A percentile compares a stretch with the other conserved stretches of the same genome.
phyloP scores from a whole-genome alignment of 2,797 vertebrate species.

The Chrysocyon brachyurus region DNA sequence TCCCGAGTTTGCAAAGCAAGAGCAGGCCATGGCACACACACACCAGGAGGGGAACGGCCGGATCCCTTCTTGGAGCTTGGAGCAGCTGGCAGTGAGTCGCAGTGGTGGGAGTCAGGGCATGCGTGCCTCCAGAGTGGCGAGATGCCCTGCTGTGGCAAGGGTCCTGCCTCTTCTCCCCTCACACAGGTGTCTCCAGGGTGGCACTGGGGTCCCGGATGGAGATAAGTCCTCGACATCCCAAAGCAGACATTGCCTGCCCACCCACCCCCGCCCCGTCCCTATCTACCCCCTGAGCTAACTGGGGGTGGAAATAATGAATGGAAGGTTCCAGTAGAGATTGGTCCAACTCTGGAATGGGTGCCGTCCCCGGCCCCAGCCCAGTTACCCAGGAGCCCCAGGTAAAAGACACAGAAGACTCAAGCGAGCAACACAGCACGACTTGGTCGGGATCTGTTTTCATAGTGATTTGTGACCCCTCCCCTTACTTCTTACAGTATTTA shows the following conservation, averaged over 20 bases:
- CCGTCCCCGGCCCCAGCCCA: accelerated
- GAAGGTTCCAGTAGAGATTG: accelerated
- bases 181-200: not conserved
- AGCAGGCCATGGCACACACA: no score
- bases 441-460: not conserved
- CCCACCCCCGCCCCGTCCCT: accelerated
- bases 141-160: accelerated
- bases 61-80: not conserved
- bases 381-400: not conserved
- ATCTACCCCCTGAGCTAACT: not conserved
- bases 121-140: not conserved
- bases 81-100: not conserved
- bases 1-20: not conserved
- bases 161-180: no score
- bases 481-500: not conserved
- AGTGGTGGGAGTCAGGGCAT: not conserved
- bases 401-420: not conserved
- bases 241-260: no score
- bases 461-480: accelerated
- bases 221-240: accelerated
- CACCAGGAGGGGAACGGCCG: no score
- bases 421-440: accelerated
- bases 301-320: not conserved
- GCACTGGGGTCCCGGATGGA: accelerated
- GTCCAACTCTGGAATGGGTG: not conserved